Evolutionary conservation across 2,797 vertebrate genomes (phyloP), one percentile per base, ranked within the genome.

Genomic region (Crocodylus rhombifer): DNA sequence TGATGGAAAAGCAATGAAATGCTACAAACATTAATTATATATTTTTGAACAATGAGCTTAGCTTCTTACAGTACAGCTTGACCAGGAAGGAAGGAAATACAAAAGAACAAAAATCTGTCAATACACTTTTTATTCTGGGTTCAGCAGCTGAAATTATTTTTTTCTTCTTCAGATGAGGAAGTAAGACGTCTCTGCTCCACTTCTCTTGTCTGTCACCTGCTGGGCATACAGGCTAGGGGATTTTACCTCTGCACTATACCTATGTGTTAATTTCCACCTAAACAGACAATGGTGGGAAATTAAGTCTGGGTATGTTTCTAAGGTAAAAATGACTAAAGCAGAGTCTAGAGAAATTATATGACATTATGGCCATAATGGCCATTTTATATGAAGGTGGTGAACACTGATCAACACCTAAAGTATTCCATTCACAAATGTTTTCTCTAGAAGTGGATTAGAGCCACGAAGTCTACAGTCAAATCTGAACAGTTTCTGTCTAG

Each of bases 81-180:
- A 74, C 60, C 85, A 86, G 62, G 42, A 82, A 96, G 80, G 78
- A 96, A 95, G 85, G 82, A 96, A 96, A 91, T n/a, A 63, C 4
- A 65, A 57, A 58, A 86, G 25, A 14, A 84, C 26, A 88, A 90
- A 94, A 87, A 28, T 80, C 65, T 86, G 65, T 71, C 79, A 92
- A 87, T 91, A 84, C 2, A 84, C 13, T 65, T 87, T 85, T 92
- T 92, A 80, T 91, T 90, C 87, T 95, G 86, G 57, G 56, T 83
- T 95, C 65, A 84, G 85, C 69, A 82, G 81, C 55, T 80, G 25
- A 86, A 79, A 77, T 74, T 14, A n/a, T 79, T 92, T 51, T 83
- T 86, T 28, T 93, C 62, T 71, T 51, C 55, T 83, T 78, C 36
- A 79, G 51, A 92, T 90, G 57, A 95, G 82, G 82, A 95, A 92